Base-by-base conservation (phyloP, 2,888 invertebrate genomes). In the Pseudeuparius sepicola region DNA sequence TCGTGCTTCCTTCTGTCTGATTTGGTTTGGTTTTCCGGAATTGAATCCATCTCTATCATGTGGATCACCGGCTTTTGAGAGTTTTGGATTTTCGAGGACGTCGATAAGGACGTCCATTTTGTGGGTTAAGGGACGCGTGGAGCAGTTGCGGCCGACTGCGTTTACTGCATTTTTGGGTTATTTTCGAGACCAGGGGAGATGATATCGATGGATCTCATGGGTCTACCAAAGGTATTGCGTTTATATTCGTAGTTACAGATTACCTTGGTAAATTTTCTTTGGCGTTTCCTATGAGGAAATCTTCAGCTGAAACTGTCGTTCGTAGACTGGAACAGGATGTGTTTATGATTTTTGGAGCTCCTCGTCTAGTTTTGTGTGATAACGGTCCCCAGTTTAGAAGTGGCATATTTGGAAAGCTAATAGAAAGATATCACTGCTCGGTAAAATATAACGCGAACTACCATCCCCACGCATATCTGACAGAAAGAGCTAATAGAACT, bases 181-280 rank as follows among this genome's bases (percentile, higher is more conserved):
- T n/a, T n/a, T n/a, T n/a, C n/a, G n/a, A n/a, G n/a, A n/a, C n/a
- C n/a, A n/a, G 6, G 41, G 37, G 35, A 41, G 24, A 30, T 36
- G 9, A 15, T 43, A n/a, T 34, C 34, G 6, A 39, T 31, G 2
- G 41, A 43, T 17, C 14, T 41, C 9, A 34, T 43, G 9, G 41
- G 41, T 41, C 39, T 2, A 35, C 11, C 3, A 23, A 32, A 10
- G 37, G 41, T 10, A 25, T 32, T 11, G 18, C n/a, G 7, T 37
- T 16, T 14, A 30, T 40, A 2, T 16, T 37, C 3, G 34, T 42
- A 2, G 34, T 39, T 3, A 31, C 36, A 2, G 34, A 39, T 23
- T 35, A 31, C 12, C 17, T 36, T 10, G 37, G 36, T 11, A 39
- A 43, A 23, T 43, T 36, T 20, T 36, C 38, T 2, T 11, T 39